phyloP scores from a whole-genome alignment of 92 coral and sea anemone species.

The Palythoa grandis region DNA sequence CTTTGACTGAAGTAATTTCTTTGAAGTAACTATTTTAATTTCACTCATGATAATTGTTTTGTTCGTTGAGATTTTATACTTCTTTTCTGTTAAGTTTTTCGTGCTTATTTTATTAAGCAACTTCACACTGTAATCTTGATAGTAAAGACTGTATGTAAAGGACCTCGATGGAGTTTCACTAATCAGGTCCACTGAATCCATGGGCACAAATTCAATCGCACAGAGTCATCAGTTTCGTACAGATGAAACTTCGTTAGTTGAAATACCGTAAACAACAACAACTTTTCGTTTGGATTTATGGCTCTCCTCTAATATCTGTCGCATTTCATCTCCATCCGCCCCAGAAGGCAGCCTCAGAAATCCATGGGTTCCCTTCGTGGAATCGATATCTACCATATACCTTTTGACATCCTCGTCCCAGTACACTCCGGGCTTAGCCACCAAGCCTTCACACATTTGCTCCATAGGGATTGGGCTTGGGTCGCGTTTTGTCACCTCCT shows the following conservation, averaged over 20 bases:
- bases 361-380: conserved; percentile 63
- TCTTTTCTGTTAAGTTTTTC: too few species aligned
- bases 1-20: too few species aligned
- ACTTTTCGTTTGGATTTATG: conserved; percentile 43
- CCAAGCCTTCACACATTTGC: conserved; percentile 56
- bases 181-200: too few species aligned
- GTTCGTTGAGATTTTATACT: too few species aligned
- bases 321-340: conserved; percentile 52
- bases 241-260: conserved; percentile 54
- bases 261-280: conserved; percentile 49
- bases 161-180: too few species aligned
- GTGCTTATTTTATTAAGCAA: too few species aligned
- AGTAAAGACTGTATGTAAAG: too few species aligned
- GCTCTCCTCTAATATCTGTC: conserved; percentile 55
- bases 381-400: conserved; percentile 63
- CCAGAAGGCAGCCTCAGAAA: conserved; percentile 56
- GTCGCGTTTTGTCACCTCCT: conserved; percentile 30
- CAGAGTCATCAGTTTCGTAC: conserved; percentile 23
- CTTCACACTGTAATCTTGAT: too few species aligned
- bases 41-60: too few species aligned
- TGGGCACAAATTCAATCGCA: neutral
- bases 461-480: conserved; percentile 45
- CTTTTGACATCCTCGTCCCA: conserved; percentile 66
- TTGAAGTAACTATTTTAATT: too few species aligned
- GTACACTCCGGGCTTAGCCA: conserved; percentile 65